Evolutionary conservation across 2,888 invertebrate genomes (phyloP).

Genomic region (Muscina levida): DNA sequence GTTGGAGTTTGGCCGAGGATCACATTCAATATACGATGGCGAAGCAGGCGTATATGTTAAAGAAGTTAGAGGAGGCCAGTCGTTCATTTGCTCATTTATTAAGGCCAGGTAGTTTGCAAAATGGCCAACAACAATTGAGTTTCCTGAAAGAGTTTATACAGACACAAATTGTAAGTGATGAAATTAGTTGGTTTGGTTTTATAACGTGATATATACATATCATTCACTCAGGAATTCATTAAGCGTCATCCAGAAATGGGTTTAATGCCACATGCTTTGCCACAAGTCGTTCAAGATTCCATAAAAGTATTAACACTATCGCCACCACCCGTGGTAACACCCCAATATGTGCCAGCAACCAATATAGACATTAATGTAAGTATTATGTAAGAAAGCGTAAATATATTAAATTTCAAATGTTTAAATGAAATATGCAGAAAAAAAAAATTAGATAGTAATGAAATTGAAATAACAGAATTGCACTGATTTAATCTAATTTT

Average conservation of each 20-base stretch:
- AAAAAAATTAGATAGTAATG: no score
- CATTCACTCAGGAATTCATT: slow-evolving; percentile 73
- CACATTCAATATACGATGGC: slow-evolving; percentile 97
- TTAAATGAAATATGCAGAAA: no score
- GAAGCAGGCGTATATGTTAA: slow-evolving; percentile 91
- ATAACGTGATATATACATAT: no score
- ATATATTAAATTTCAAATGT: no score
- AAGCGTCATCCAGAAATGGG: slow-evolving; percentile 76
- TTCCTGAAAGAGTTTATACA: slow-evolving; percentile 93
- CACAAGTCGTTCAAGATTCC: slow-evolving; percentile 85
- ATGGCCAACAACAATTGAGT: slow-evolving; percentile 86
- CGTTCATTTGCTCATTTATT: slow-evolving; percentile 89
- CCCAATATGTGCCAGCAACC: slow-evolving; percentile 75
- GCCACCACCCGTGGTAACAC: slow-evolving; percentile 72
- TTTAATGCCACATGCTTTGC: slow-evolving; percentile 87
- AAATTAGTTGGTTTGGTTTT: background rate
- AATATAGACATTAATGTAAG: slow-evolving; percentile 77
- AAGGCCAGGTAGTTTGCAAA: slow-evolving; percentile 86
- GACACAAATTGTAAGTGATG: slow-evolving; percentile 86
- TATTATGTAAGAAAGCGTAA: slow-evolving; percentile 5
- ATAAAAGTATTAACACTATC: slow-evolving; percentile 84
- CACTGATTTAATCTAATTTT: no score
- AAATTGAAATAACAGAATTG: no score
- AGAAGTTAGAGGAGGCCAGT: slow-evolving; percentile 85
- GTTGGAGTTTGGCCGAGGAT: slow-evolving; percentile 96